Percentiles rank a stretch among this genome's conserved stretches.
Conservation (phyloP, 2,797 vertebrate genomes). For the Eospalax fontanierii region DNA sequence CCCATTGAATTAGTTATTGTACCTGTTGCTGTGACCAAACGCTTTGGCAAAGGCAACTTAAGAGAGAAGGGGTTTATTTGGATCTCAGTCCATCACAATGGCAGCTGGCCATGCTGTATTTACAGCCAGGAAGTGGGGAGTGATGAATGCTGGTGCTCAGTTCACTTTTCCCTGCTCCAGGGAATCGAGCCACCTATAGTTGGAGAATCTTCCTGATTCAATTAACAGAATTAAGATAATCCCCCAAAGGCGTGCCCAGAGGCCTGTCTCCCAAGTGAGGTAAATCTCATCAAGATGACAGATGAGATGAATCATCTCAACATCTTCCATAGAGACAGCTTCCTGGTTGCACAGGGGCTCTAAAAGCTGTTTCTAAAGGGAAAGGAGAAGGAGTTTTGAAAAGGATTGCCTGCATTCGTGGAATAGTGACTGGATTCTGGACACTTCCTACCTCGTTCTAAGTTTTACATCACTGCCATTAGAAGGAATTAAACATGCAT, state of each 20-base stretch:
- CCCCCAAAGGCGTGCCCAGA: no score
- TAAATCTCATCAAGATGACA: no score
- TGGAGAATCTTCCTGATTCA: not conserved
- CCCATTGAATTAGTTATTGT: not conserved
- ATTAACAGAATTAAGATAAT: not conserved
- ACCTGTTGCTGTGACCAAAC: not conserved
- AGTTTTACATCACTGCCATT: not conserved
- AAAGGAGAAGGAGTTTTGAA: slow-evolving; percentile 4
- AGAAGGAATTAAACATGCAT: not conserved
- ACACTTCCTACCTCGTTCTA: not conserved
- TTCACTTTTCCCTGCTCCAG: not conserved
- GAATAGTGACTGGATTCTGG: not conserved
- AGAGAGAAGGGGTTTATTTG: not conserved
- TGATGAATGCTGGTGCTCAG: not conserved
- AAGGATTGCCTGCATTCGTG: not conserved
- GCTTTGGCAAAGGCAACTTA: no score
- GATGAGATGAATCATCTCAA: not conserved
- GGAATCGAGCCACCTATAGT: not conserved
- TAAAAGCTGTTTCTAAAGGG: not conserved
- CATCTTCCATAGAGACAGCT: not conserved
- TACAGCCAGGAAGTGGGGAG: no score
- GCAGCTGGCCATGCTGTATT: not conserved
- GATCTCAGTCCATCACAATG: not conserved
- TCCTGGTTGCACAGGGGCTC: not conserved
- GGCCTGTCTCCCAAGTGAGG: no score